Evolutionary conservation across 1,140 invertebrate species (phyloP), one percentile per base, ranked within the genome.

Genomic region (Drosophila pallidifrons): DNA sequence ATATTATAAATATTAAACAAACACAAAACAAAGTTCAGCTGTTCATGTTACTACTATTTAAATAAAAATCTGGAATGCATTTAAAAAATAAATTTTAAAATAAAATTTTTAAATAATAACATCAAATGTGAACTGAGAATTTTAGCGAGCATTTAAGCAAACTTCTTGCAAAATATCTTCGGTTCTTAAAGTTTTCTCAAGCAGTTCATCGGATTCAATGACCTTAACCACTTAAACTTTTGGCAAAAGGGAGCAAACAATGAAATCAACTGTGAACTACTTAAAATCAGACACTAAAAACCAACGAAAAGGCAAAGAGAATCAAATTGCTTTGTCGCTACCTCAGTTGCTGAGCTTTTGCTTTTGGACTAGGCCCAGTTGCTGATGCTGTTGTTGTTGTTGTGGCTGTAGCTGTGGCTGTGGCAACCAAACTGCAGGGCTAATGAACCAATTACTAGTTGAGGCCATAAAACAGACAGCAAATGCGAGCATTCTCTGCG

Each of bases 391-490:
- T 8, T 38, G 35, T 10, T 38, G 6, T 38, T 38, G 16, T 15
- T 43, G 41, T 43, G 1, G 38, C 11, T 43, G 65, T 45, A n/a
- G 30, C 11, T 52, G 20, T 45, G 16, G 35, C 35, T 47, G 25
- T 30, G 59, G 45, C 46, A 63, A 63, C 28, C 16, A 20, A 54
- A 79, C 75, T 85, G 82, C 74, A 78, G 82, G 82, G 81, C 82
- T 85, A 81, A 86, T 85, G 81, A 85, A 85, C 81, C 81, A 85
- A 85, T 85, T 85, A 85, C 81, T 71, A 68, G 61, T 74, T 79
- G 69, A 83, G 78, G 77, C 69, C 82, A 86, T 85, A 86, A 81
- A 83, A 86, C 75, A 59, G 71, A 75, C 70, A 65, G 74, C 61
- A 77, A 66, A 67, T 75, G 66, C 80, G 64, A 79, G 25, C 77